phyloP scores from a whole-genome alignment of 2,888 invertebrate genomes.

The Isoperla grammatica region DNA sequence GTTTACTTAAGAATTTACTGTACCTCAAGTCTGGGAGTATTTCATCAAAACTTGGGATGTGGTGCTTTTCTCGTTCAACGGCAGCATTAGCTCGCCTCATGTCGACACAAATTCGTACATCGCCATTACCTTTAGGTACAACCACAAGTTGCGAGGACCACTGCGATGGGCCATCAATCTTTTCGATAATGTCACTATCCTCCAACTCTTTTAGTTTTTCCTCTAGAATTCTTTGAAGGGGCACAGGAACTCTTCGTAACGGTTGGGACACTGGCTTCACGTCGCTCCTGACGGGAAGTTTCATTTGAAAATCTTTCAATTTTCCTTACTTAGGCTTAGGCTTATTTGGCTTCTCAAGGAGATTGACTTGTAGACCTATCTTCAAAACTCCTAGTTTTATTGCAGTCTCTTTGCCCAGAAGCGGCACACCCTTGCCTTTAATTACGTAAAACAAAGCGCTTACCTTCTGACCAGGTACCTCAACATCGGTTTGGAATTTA shows the following conservation, averaged over 20 bases:
- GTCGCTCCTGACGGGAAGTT: background rate
- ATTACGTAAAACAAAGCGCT: constrained; percentile 14
- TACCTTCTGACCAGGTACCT: background rate
- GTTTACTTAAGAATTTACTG: constrained; percentile 35
- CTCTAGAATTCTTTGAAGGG: constrained; percentile 34
- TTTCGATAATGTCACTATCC: constrained; percentile 20
- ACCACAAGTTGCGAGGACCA: constrained; percentile 35
- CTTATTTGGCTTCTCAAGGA: too few relatives aligned
- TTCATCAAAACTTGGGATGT: constrained; percentile 32
- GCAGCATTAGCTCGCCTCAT: constrained; percentile 33
- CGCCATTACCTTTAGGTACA: constrained; percentile 32
- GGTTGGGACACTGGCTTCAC: constrained; percentile 36
- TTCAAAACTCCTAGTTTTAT: constrained; percentile 16
- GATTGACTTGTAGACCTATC: background rate
- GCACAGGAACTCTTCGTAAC: constrained; percentile 37
- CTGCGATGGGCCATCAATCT: constrained; percentile 24
- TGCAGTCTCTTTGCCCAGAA: constrained; percentile 19
- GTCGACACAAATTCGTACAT: constrained; percentile 35
- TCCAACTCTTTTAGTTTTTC: constrained; percentile 31
- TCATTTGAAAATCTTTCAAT: constrained; percentile 4
- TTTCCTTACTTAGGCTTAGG: background rate
- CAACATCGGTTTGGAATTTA: constrained; percentile 5
- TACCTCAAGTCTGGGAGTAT: constrained; percentile 32
- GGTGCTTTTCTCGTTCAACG: constrained; percentile 33
- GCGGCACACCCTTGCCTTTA: constrained; percentile 16